These are phyloP conservation scores for Aphis craccivora DNA, from an alignment of 1,140 invertebrate genomes.

Conservation along the genomic window DNA sequence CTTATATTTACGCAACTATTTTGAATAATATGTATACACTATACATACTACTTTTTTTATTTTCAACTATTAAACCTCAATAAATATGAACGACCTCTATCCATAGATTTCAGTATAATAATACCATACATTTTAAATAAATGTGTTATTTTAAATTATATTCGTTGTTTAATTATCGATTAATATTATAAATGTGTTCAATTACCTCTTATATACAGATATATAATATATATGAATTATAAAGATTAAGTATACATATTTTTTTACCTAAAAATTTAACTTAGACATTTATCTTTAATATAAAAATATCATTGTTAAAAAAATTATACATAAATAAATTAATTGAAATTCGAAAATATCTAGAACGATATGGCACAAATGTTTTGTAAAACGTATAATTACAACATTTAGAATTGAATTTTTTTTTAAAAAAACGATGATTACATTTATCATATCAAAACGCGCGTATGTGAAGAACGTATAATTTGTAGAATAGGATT, in stretches of 20 bases:
- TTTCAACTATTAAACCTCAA: neutral
- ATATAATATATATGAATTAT: neutral
- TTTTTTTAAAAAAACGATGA: neutral
- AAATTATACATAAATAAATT: neutral
- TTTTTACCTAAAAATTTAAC: too few relatives aligned
- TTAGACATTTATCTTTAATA: too few relatives aligned
- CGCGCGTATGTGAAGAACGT: neutral
- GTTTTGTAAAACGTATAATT: neutral
- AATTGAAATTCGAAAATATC: neutral
- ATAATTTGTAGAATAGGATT: conserved; percentile 3
- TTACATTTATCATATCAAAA: neutral
- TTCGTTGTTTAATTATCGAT: neutral
- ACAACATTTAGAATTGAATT: neutral
- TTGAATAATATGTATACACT: neutral
- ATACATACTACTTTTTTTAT: neutral
- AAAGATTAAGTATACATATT: neutral
- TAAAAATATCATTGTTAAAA: neutral
- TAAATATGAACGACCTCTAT: neutral
- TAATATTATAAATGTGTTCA: neutral
- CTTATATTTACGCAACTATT: conserved; percentile 31
- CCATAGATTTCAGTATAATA: neutral
- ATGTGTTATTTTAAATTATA: neutral
- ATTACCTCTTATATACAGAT: neutral
- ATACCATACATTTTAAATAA: neutral
- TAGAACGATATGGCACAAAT: neutral